These are phyloP conservation scores for Netelia virgata DNA, from an alignment of 2,888 invertebrate species.

Conservation along the genomic window DNA sequence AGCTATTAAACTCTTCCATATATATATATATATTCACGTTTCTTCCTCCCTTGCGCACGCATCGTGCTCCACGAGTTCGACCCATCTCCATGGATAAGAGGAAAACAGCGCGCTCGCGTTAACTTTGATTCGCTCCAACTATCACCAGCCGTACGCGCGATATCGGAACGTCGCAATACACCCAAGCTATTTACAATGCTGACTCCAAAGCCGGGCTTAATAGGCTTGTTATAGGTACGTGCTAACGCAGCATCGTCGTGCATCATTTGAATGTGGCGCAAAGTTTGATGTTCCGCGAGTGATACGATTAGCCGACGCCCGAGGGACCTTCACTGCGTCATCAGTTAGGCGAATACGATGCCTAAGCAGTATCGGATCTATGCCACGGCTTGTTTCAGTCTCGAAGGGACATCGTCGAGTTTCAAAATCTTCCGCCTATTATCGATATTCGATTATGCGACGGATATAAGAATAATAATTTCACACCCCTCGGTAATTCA, in stretches of 20 bases:
- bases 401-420: too few relatives aligned
- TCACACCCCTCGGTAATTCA: too few relatives aligned
- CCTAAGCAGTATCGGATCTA: too few relatives aligned
- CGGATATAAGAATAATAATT: too few relatives aligned
- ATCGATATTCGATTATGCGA: too few relatives aligned
- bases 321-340: not conserved
- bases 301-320: constrained; percentile 35
- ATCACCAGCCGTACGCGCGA: not conserved
- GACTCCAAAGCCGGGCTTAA: constrained; percentile 23
- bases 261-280: constrained; percentile 32
- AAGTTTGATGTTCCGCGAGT: constrained; percentile 49
- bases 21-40: not conserved
- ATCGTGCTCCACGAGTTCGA: too few relatives aligned
- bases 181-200: not conserved
- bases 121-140: constrained; percentile 20
- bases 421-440: too few relatives aligned
- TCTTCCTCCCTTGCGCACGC: not conserved
- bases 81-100: not conserved
- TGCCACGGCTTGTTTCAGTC: too few relatives aligned
- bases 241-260: constrained; percentile 35
- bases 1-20: not conserved
- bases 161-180: not conserved
- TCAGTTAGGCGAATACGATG: not conserved
- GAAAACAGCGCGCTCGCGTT: constrained; percentile 1
- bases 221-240: not conserved